A percentile compares a stretch with the other conserved stretches of the same genome.
Evolutionary conservation across 2,888 invertebrate genomes (phyloP).

Genomic region (Monopis laevigella): DNA sequence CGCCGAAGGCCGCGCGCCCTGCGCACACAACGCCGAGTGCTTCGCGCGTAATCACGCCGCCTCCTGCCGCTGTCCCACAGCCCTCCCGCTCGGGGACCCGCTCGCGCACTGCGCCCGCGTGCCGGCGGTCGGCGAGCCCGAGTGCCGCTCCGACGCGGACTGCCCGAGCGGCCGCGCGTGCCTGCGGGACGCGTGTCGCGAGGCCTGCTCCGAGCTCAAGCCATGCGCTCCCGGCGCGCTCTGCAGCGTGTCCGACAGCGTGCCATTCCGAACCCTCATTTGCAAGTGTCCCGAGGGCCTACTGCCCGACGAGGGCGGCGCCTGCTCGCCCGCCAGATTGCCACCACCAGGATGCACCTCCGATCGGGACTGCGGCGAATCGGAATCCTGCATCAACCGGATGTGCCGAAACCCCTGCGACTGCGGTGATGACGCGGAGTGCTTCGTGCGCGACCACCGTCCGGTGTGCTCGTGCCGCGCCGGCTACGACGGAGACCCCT

Average conservation of each 20-base stretch:
- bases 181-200: conserved; percentile 78
- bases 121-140: conserved; percentile 63
- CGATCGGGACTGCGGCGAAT: conserved; percentile 80
- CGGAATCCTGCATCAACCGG: conserved; percentile 86
- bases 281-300: conserved; percentile 89
- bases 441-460: conserved; percentile 83
- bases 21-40: conserved; percentile 86
- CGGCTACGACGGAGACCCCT: conserved; percentile 88
- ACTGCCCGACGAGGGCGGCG: conserved; percentile 81
- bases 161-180: conserved; percentile 86
- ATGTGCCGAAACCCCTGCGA: conserved; percentile 89
- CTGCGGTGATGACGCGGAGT: conserved; percentile 86
- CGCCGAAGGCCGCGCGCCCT: conserved; percentile 71
- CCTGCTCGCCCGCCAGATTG: conserved; percentile 77
- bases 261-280: conserved; percentile 87
- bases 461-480: conserved; percentile 87
- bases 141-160: conserved; percentile 81
- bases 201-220: conserved; percentile 79
- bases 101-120: conserved; percentile 75
- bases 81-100: conserved; percentile 83
- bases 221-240: conserved; percentile 80
- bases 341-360: conserved; percentile 80
- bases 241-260: conserved; percentile 85
- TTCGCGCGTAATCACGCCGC: conserved; percentile 82
- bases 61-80: conserved; percentile 83